These are phyloP conservation scores for Drosophila melanogaster DNA, from an alignment of 1,140 invertebrate species.

Conservation along the genomic window Release_6_plus_ISO1_MT NC_004354.4:12426001-12426500, in stretches of 20 bases:
- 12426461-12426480: no score
- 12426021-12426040: constrained; percentile 34
- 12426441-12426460: no score
- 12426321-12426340: neutral
- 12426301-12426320: neutral
- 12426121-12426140: constrained; percentile 81
- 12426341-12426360: no score
- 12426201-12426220: constrained; percentile 9
- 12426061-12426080: neutral
- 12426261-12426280: constrained; percentile 34
- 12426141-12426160: constrained; percentile 80
- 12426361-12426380: no score
- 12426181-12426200: constrained; percentile 28
- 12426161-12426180: constrained; percentile 50
- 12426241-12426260: constrained; percentile 45
- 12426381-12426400: no score
- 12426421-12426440: no score
- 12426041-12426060: neutral
- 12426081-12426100: constrained; percentile 9
- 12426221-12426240: neutral
- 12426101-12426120: constrained; percentile 61
- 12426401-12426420: no score
- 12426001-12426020: constrained; percentile 23
- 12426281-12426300: constrained; percentile 30
- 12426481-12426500: no score